Evolutionary conservation across 2,888 invertebrate genomes (phyloP), one percentile per base, ranked within the genome.

Genomic region (Smittia sp.): DNA sequence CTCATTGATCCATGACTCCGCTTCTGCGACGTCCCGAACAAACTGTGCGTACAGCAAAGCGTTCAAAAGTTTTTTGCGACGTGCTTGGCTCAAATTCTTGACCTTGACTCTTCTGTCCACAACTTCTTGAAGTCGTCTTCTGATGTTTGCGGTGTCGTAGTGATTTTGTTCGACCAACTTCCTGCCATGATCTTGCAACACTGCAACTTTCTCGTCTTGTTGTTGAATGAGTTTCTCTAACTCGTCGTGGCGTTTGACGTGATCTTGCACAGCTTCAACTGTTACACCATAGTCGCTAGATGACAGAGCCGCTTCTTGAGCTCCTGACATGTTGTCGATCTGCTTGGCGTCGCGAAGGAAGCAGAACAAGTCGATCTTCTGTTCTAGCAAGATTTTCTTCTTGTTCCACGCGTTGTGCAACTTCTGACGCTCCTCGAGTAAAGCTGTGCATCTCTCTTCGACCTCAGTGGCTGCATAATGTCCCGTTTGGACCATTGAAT

Each of bases 281-380:
- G 90, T 90, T 52, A 91, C 87, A 0, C 91, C 89, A 75, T 90
- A 89, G 77, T 92, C 90, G 0, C 87, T 87, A 74, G 88, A 89
- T 81, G 81, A 85, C 0, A 93, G 80, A 0, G 91, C 88, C 0
- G 90, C 91, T 79, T 97, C 96, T 82, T 98, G 97, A 0, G 93
- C 88, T 13, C 90, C 89, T 75, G 95, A 93, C 13, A 93, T 86
- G 76, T 94, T 92, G 79, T 96, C 93, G 75, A 98, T 87, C 81
- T 94, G 93, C 79, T 94, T 94, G 13, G 95, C 94, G 83, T 98
- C 98, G 1, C 97, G 86, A 75, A 96, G 83, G 88, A 98, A 98
- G 81, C 94, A 92, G 83, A 97, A 96, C 78, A 96, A 85, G 82
- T 97, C 96, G 75, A 94, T 93, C 75, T 95, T 86, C 81, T 97